Evolutionary conservation across 1,140 invertebrate genomes (phyloP).

Genomic region (Lordiphosa clarofinis): DNA sequence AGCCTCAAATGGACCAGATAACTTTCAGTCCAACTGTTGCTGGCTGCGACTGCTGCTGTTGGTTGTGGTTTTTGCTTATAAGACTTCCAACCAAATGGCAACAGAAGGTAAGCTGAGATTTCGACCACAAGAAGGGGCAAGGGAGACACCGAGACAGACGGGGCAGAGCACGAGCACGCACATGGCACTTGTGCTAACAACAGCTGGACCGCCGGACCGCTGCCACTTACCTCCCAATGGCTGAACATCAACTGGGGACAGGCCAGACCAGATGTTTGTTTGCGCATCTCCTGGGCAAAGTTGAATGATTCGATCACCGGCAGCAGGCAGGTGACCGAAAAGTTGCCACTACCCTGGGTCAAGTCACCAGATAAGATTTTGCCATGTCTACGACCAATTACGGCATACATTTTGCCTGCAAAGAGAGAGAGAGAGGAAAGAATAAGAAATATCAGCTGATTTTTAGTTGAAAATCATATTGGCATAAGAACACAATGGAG

Average conservation of each 20-base stretch:
- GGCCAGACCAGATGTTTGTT: constrained; percentile 97
- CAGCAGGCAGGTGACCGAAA: constrained; percentile 92
- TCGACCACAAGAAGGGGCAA: constrained; percentile 38
- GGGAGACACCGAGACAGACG: constrained; percentile 14
- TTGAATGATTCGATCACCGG: constrained; percentile 98
- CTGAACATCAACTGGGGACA: constrained; percentile 97
- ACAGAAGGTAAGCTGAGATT: constrained; percentile 73
- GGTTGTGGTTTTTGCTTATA: constrained; percentile 66
- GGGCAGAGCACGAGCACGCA: constrained; percentile 46
- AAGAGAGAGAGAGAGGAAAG: constrained; percentile 45
- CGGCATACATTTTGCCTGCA: constrained; percentile 94
- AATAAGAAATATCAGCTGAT: constrained; percentile 33
- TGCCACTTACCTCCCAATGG: constrained; percentile 93
- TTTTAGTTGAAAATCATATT: constrained; percentile 46
- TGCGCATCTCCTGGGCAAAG: constrained; percentile 94
- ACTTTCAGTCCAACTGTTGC: constrained; percentile 72
- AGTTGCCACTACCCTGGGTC: constrained; percentile 92
- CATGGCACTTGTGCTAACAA: constrained; percentile 45
- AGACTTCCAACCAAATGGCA: constrained; percentile 66
- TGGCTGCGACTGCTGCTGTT: constrained; percentile 20
- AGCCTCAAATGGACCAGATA: constrained; percentile 72
- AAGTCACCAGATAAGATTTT: constrained; percentile 93
- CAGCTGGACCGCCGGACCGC: constrained; percentile 20
- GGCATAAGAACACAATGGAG: constrained; percentile 24
- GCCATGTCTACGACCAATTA: constrained; percentile 93